Evolutionary conservation across 2,113 vertebrate genomes (phyloP).

Genomic region (Cynopterus brachyotis): DNA sequence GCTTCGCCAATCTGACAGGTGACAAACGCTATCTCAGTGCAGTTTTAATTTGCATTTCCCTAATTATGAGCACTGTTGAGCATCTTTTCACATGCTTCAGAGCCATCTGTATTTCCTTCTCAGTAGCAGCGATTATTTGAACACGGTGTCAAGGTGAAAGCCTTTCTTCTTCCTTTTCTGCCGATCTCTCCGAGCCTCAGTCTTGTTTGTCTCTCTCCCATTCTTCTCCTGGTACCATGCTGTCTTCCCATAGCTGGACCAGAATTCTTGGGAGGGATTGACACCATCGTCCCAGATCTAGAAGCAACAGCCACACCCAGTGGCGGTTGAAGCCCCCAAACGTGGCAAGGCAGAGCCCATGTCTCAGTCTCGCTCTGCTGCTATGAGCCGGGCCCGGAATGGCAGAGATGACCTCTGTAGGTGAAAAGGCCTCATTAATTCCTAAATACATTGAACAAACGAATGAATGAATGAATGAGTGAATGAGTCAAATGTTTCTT

Average conservation of each 20-base stretch:
- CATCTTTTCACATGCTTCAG: conserved; percentile 34
- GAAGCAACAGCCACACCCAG: not conserved
- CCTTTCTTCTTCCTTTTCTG: not conserved
- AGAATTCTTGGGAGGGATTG: not conserved
- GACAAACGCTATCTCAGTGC: conserved; percentile 32
- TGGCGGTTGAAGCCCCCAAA: not conserved
- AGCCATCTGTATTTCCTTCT: conserved; percentile 67
- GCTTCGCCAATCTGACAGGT: conserved; percentile 62
- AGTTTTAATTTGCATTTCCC: conserved; percentile 65
- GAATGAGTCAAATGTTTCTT: not conserved
- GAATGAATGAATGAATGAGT: no score
- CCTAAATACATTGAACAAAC: not conserved
- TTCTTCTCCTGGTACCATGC: not conserved
- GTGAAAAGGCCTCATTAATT: not conserved
- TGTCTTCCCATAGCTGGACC: not conserved
- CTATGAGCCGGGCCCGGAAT: not conserved
- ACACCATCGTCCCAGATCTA: not conserved
- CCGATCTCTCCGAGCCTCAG: not conserved
- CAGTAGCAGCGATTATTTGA: not conserved
- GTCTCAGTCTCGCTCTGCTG: not conserved
- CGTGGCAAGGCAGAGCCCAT: not conserved
- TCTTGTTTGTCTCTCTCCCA: not conserved
- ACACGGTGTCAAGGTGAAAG: conserved; percentile 51
- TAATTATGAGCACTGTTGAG: conserved; percentile 53
- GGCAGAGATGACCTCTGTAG: not conserved